Evolutionary conservation across 2,797 vertebrate genomes (phyloP).

Genomic region (Liasis olivaceus): DNA sequence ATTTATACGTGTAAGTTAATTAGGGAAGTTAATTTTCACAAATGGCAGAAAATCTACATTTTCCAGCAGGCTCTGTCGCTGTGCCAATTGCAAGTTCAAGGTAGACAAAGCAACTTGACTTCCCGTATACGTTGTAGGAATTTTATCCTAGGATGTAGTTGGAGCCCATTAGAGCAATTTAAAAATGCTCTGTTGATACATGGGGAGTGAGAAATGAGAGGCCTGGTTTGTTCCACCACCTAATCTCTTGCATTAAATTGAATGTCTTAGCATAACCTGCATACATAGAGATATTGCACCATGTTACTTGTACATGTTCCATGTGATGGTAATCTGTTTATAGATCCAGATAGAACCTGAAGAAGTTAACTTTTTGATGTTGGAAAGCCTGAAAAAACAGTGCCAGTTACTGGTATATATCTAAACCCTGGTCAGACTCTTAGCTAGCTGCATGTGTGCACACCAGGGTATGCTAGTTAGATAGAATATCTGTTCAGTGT

Average conservation of each 20-base stretch:
- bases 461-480: no score
- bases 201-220: not conserved
- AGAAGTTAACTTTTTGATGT: not conserved
- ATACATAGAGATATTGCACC: not conserved
- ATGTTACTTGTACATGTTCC: not conserved
- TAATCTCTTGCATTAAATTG: not conserved
- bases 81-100: slow-evolving; percentile 58
- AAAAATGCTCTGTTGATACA: not conserved
- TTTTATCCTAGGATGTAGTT: slow-evolving; percentile 8
- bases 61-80: slow-evolving; percentile 57
- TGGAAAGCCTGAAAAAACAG: not conserved
- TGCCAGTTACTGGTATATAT: not conserved
- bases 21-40: slow-evolving; percentile 77
- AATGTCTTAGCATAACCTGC: not conserved
- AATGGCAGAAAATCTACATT: slow-evolving; percentile 73
- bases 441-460: not conserved
- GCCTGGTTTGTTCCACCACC: not conserved
- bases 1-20: slow-evolving; percentile 74
- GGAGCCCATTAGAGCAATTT: slow-evolving; percentile 4
- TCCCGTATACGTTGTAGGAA: not conserved
- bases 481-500: not conserved
- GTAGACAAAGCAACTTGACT: slow-evolving; percentile 37
- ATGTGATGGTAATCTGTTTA: not conserved
- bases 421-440: not conserved
- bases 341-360: not conserved